Base-by-base conservation (phyloP, 1,140 invertebrate species). In the Pachyrhynchus sulphureomaculatus region DNA sequence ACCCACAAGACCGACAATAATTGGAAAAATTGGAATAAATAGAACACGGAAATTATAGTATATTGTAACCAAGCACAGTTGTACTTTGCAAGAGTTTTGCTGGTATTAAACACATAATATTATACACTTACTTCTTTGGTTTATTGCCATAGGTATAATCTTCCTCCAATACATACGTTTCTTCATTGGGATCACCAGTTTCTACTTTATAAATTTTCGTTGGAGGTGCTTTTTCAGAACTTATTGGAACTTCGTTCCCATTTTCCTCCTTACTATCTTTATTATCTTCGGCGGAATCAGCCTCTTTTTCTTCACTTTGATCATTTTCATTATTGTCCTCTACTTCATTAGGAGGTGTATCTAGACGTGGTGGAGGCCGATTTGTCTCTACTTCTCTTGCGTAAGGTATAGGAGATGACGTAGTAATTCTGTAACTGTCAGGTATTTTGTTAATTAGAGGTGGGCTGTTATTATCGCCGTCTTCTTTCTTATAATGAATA, bases 61-160 rank as follows among this genome's bases (percentile, higher is more conserved):
- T n/a, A n/a, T n/a, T n/a, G n/a, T n/a, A n/a, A n/a, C n/a, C n/a
- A n/a, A n/a, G n/a, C n/a, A n/a, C n/a, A n/a, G n/a, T n/a, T n/a
- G n/a, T n/a, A n/a, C n/a, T n/a, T n/a, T n/a, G n/a, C n/a, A n/a
- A n/a, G n/a, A n/a, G n/a, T n/a, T n/a, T n/a, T n/a, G n/a, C n/a
- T n/a, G n/a, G n/a, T n/a, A n/a, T n/a, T n/a, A n/a, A n/a, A n/a
- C n/a, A n/a, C n/a, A n/a, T n/a, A n/a, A n/a, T n/a, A n/a, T n/a
- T n/a, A n/a, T n/a, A n/a, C 10, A 47, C 36, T 64, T 56, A 58
- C 53, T 44, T 47, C 32, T 55, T 48, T 26, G 55, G 60, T 17
- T 45, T 39, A 26, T 65, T 26, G 4, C 53, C n/a, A 29, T 63
- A 62, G n/a, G n/a, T 33, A 41, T 56, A 61, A 49, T 66, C 64